Percentiles rank a stretch among this genome's conserved stretches.
Conservation (phyloP, 2,888 invertebrate genomes). For the Seladonia tumulorum region DNA sequence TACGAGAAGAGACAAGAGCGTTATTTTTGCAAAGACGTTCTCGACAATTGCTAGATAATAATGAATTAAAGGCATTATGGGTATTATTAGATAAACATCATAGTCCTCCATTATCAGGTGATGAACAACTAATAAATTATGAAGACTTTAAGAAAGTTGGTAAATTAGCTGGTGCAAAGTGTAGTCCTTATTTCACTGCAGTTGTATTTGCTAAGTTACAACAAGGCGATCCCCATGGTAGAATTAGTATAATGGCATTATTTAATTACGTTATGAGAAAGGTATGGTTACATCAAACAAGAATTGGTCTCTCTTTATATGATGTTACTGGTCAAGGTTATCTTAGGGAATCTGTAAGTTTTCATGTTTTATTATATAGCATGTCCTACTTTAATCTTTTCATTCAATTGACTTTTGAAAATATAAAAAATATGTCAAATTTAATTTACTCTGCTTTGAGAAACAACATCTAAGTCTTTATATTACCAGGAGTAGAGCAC, state of each 20-base stretch:
- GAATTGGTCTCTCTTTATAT: conserved; percentile 96
- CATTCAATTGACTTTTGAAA: background rate
- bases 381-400: background rate
- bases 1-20: conserved; percentile 95
- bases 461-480: background rate
- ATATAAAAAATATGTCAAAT: background rate
- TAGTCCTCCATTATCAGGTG: conserved; percentile 89
- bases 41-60: conserved; percentile 93
- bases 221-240: conserved; percentile 93
- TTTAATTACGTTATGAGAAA: conserved; percentile 98
- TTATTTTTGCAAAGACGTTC: conserved; percentile 94
- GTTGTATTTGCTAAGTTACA: conserved; percentile 95
- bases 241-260: conserved; percentile 94
- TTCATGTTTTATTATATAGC: background rate
- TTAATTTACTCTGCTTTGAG: background rate
- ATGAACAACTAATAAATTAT: conserved; percentile 94
- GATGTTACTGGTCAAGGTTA: conserved; percentile 97
- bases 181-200: conserved; percentile 92
- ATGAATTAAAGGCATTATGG: conserved; percentile 95
- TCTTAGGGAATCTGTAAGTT: conserved; percentile 90
- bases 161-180: conserved; percentile 90
- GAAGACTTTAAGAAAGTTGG: conserved; percentile 93
- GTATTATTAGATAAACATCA: conserved; percentile 92
- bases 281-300: conserved; percentile 97
- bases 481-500: background rate